Evolutionary conservation across 2,888 invertebrate species (phyloP).

Genomic region (Erpobdella octoculata): DNA sequence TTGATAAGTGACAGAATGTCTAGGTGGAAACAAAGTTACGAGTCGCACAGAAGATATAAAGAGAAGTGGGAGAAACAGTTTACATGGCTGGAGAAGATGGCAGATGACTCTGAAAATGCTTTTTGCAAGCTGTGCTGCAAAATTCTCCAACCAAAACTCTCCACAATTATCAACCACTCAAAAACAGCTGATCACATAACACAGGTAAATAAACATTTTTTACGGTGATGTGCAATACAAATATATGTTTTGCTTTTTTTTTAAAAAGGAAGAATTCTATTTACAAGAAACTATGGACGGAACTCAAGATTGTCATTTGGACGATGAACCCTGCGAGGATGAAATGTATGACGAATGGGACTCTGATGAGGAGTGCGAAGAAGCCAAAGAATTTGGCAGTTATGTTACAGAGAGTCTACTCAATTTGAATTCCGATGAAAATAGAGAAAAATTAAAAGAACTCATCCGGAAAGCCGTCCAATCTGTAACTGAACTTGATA

Average conservation of each 20-base stretch:
- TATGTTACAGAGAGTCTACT: background rate
- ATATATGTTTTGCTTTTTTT: background rate
- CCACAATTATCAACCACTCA: conserved; percentile 20
- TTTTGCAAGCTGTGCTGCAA: conserved; percentile 24
- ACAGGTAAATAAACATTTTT: background rate
- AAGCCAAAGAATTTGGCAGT: conserved; percentile 8
- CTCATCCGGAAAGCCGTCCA: conserved; percentile 8
- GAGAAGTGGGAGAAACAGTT: conserved; percentile 21
- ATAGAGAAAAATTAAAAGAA: conserved; percentile 17
- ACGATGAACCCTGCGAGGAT: too few species aligned
- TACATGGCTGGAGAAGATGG: conserved; percentile 25
- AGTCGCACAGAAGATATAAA: conserved; percentile 17
- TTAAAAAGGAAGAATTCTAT: background rate
- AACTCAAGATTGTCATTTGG: background rate
- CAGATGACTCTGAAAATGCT: conserved; percentile 25
- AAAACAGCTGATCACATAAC: conserved; percentile 22
- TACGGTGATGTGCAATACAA: background rate
- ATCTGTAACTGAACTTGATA: background rate
- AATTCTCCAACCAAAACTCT: conserved; percentile 23
- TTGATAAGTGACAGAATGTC: too few species aligned
- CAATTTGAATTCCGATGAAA: background rate
- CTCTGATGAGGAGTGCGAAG: background rate
- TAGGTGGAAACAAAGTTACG: conserved; percentile 26
- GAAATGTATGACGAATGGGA: background rate
- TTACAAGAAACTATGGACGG: too few species aligned